Evolutionary conservation across 2,797 vertebrate genomes (phyloP).

Genomic region (Sciaenops ocellatus): DNA sequence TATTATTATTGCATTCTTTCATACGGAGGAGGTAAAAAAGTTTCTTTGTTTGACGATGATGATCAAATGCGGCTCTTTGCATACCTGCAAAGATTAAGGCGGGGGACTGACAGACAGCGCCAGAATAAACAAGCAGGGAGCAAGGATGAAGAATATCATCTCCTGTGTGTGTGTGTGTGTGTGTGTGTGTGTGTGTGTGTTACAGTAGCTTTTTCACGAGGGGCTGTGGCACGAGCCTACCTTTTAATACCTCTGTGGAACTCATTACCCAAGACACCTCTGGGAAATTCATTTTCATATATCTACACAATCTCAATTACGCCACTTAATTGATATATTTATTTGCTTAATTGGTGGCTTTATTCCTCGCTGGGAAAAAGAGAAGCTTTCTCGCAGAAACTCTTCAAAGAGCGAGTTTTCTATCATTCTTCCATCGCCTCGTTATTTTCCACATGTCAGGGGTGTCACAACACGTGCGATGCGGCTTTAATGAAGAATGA

Average conservation of each 20-base stretch:
- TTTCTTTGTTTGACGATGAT: constrained; percentile 41
- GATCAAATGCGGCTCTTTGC: constrained; percentile 49
- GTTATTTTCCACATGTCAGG: constrained; percentile 66
- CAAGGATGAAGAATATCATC: constrained; percentile 43
- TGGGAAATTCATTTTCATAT: constrained; percentile 84
- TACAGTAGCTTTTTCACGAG: constrained; percentile 36
- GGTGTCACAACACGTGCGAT: constrained; percentile 62
- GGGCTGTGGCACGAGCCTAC: constrained; percentile 61
- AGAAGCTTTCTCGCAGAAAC: constrained; percentile 30
- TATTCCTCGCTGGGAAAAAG: constrained; percentile 56
- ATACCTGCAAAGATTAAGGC: constrained; percentile 31
- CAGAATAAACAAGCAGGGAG: constrained; percentile 43
- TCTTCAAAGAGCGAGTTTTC: constrained; percentile 63
- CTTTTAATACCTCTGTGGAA: constrained; percentile 75
- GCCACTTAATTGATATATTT: constrained; percentile 87
- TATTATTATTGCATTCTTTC: constrained; percentile 35
- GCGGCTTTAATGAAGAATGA: constrained; percentile 71
- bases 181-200: constrained; percentile 32
- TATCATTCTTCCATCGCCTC: constrained; percentile 55
- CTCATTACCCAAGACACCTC: constrained; percentile 82
- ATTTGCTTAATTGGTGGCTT: constrained; percentile 85
- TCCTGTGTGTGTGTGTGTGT: constrained; percentile 19
- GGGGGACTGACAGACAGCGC: constrained; percentile 33
- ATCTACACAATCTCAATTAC: constrained; percentile 85
- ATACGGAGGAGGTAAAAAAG: constrained; percentile 12